Percentiles rank a stretch among this genome's conserved stretches.
These are phyloP conservation scores for Hydropsyche betteni DNA, from an alignment of 2,888 invertebrate genomes.

Conservation along the genomic window DNA sequence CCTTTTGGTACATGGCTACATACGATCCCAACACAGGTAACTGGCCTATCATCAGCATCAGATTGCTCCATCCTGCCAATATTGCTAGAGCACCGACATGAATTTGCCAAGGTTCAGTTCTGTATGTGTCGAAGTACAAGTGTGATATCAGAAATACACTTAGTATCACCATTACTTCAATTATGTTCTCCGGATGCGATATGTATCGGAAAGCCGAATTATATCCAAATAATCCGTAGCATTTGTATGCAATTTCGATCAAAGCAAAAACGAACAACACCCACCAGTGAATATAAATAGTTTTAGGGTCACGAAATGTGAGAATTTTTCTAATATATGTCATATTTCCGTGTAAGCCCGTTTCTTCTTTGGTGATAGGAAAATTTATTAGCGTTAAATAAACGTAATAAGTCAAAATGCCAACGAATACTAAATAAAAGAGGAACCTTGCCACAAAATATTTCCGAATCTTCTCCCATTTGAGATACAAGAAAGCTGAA, in stretches of 20 bases:
- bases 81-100: conserved; percentile 88
- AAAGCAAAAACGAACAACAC: conserved; percentile 80
- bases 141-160: conserved; percentile 86
- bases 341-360: conserved; percentile 78
- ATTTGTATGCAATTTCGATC: conserved; percentile 81
- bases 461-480: conserved; percentile 90
- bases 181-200: conserved; percentile 84
- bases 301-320: conserved; percentile 70
- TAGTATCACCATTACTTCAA: conserved; percentile 87
- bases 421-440: conserved; percentile 80
- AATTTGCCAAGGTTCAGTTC: conserved; percentile 84
- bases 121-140: conserved; percentile 72
- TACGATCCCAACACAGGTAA: conserved; percentile 88
- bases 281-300: conserved; percentile 86
- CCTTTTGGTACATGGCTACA: conserved; percentile 90
- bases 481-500: conserved; percentile 86
- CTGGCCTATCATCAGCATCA: conserved; percentile 92
- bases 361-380: conserved; percentile 76
- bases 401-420: conserved; percentile 82
- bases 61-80: conserved; percentile 85
- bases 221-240: conserved; percentile 84
- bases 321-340: conserved; percentile 80
- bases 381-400: conserved; percentile 84
- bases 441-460: conserved; percentile 84
- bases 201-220: conserved; percentile 82